Evolutionary conservation across 2,113 vertebrate species (phyloP), one percentile per base, ranked within the genome.

Genomic region (Myrmecophaga tridactyla): DNA sequence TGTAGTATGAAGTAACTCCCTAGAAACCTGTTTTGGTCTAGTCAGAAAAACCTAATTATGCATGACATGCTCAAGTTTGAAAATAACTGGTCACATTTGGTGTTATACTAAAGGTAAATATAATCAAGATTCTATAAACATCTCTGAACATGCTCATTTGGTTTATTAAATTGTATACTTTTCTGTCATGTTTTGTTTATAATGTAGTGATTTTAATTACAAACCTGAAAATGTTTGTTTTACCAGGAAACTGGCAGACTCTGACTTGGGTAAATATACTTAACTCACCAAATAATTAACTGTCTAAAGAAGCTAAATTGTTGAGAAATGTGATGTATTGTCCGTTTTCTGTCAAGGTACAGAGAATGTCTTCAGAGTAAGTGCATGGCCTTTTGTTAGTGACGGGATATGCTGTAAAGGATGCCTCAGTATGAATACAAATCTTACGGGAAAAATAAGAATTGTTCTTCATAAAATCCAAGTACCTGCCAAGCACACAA

Each of bases 71-170:
- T 75, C 15, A 73, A 34, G 1, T 77, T 77, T 92, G 75, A 84
- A 96, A 96, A 96, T 82, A 20, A 86, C 53, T 65, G 8, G 8
- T 92, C n/a, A 86, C n/a, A 60, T 75, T 89, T 86, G n/a, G 1
- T 67, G 39, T 63, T 72, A 70, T 43, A 51, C 8, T 63, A 84
- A 63, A 81, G 3, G 14, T 63, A 67, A 92, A 88, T 88, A 43
- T 67, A 97, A 80, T 93, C 18, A 76, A 95, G 27, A 46, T 67
- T 84, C 39, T 90, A 43, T 67, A 81, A 90, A 34, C 1, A 65
- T 85, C 86, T 93, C 13, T 62, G 48, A 51, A 43, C 12, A 53
- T 75, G 0, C 2, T 63, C 34, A 51, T 80, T 96, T 86, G 13
- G 62, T 92, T 92, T 51, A 82, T 88, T 82, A 86, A 95, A 86